Base-by-base conservation (phyloP, 2,888 invertebrate species). In the Ormyrus pomaceus region DNA sequence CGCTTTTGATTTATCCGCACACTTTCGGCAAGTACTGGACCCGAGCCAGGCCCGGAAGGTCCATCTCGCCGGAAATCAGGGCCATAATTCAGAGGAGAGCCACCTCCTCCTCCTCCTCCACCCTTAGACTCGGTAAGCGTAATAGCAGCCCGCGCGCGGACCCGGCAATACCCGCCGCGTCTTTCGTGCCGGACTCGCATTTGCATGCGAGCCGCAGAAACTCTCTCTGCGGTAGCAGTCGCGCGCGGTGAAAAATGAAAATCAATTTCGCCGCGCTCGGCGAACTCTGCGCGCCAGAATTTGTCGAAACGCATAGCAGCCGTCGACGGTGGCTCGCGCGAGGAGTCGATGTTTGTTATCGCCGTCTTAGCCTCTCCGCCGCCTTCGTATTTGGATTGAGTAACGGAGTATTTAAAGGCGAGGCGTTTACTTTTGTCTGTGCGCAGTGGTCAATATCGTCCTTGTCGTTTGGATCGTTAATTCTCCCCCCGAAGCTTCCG, bases 31-130 rank as follows among this genome's bases (percentile, higher is more conserved):
- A 78, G 83, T 80, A 82, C 85, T 86, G 86, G 86, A 86, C 83
- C 80, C 71, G 72, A 83, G 84, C 84, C 85, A 86, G 84, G 65
- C 83, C 78, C 84, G 87, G 86, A 87, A 86, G 86, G 87, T 87
- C 87, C 86, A 86, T 85, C 86, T 84, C 83, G 83, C 83, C 86
- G 87, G 87, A 87, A 86, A 87, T 87, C 85, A 83, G 83, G 83
- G 82, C 71, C 76, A 85, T 87, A 87, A 86, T 84, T 87, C 87
- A 85, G 82, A 19, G 51, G 69, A 34, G 19, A 34, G 19, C 19
- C 19, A 19, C 19, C 19, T 19, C 19, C 19, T 19, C 34, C 34
- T 3, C 34, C 34, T 34, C 34, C 3, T 2, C 34, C 34, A 34
- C 34, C 3, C 34, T 34, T 34, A 34, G 2, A 34, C 34, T 34